Conservation (phyloP, 2,797 vertebrate species). For the Loris lydekkerianus region DNA sequence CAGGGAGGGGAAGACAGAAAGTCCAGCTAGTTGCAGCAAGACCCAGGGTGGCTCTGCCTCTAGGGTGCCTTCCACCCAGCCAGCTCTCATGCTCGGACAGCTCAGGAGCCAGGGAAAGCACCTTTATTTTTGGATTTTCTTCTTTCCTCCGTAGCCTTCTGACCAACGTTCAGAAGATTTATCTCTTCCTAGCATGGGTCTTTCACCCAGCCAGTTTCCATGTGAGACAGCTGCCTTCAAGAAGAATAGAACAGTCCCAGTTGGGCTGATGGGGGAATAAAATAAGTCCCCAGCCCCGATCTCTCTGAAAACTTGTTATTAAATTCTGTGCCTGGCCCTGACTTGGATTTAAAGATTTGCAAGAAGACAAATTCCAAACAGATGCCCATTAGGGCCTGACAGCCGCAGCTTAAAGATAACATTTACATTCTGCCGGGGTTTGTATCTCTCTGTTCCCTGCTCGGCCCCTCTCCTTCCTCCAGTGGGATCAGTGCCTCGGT, state of each 20-base stretch:
- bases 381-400: conserved; percentile 78
- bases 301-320: conserved; percentile 85
- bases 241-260: conserved; percentile 64
- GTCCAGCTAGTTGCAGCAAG: neutral
- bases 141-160: neutral
- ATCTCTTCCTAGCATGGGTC: neutral
- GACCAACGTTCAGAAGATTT: neutral
- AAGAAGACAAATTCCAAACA: conserved; percentile 88
- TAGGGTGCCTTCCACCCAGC: neutral
- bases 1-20: neutral
- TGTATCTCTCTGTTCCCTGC: conserved; percentile 84
- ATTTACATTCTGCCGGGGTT: conserved; percentile 88
- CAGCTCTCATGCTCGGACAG: neutral
- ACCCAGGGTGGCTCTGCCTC: neutral
- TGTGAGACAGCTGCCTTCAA: neutral
- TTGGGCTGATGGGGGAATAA: conserved; percentile 58
- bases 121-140: neutral
- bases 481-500: conserved; percentile 93
- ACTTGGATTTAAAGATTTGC: conserved; percentile 83
- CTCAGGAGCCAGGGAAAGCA: neutral
- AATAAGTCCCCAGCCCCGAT: conserved; percentile 54
- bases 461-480: conserved; percentile 84
- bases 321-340: conserved; percentile 84
- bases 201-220: neutral
- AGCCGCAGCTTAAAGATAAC: conserved; percentile 88